phyloP scores from a whole-genome alignment of 2,113 vertebrate species.

The Microcebus ravelobensis region DNA sequence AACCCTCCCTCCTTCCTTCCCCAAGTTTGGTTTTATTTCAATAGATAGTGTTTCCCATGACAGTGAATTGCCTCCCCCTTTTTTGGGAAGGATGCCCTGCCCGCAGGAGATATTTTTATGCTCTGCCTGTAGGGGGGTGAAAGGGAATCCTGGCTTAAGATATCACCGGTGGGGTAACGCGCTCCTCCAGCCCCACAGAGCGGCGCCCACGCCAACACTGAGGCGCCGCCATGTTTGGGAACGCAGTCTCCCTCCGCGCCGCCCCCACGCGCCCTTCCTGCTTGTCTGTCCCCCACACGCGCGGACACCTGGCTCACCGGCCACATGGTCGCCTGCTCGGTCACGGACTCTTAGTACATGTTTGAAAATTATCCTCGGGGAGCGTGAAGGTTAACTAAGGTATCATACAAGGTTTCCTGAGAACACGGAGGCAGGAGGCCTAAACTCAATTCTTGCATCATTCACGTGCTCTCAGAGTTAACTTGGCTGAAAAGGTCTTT shows the following conservation, averaged over 20 bases:
- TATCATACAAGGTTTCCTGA: neutral
- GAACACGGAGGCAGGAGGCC: neutral
- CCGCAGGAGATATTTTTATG: constrained; percentile 25
- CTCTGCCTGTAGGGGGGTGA: constrained; percentile 12
- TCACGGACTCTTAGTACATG: neutral
- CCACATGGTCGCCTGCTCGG: neutral
- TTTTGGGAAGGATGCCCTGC: constrained; percentile 23
- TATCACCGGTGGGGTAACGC: neutral
- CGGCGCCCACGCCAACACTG: neutral
- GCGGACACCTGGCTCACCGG: neutral
- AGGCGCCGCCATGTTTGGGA: neutral
- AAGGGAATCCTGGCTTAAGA: constrained; percentile 49
- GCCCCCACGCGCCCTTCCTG: neutral
- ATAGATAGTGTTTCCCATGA: neutral
- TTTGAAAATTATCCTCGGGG: neutral
- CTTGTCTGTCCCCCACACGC: neutral
- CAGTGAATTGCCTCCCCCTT: neutral
- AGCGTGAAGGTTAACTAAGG: neutral
- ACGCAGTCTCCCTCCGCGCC: neutral
- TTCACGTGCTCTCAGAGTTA: neutral
- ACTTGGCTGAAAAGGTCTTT: neutral
- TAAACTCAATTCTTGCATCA: neutral
- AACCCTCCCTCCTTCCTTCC: neutral
- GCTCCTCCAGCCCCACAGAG: neutral
- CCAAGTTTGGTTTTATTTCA: neutral